Evolutionary conservation across 2,888 invertebrate species (phyloP).

Genomic region (Resseliella maxima): DNA sequence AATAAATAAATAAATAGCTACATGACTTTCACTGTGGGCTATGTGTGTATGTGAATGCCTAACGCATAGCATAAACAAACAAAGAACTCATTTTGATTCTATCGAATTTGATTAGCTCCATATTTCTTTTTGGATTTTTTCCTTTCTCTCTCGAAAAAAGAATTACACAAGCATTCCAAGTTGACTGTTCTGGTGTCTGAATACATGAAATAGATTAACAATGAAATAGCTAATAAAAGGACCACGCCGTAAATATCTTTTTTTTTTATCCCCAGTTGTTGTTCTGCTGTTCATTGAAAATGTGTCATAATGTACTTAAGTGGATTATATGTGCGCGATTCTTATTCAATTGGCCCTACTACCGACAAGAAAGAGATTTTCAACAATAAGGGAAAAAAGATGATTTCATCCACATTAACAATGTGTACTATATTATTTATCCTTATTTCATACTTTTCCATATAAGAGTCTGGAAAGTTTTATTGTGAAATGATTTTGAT

Average conservation of each 20-base stretch:
- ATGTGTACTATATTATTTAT: no score
- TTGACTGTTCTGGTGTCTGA: background rate
- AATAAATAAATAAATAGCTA: background rate
- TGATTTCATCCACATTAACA: background rate
- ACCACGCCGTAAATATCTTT: background rate
- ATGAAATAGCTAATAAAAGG: conserved; percentile 9
- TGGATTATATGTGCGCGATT: conserved; percentile 11
- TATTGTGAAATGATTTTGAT: no score
- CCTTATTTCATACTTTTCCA: no score
- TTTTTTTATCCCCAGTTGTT: background rate
- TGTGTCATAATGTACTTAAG: background rate
- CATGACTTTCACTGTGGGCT: background rate
- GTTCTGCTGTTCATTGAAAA: background rate
- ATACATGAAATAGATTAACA: conserved; percentile 35
- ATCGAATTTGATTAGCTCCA: conserved; percentile 48
- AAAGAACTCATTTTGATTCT: conserved; percentile 17
- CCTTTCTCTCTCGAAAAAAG: background rate
- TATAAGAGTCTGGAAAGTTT: no score
- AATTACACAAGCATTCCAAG: background rate
- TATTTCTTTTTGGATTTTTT: background rate
- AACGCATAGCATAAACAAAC: conserved; percentile 1
- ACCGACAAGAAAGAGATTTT: background rate
- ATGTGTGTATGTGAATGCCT: background rate
- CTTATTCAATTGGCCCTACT: no score
- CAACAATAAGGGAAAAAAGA: background rate